These are phyloP conservation scores for Acromyrmex heyeri DNA, from an alignment of 1,140 invertebrate species.

Conservation along the genomic window DNA sequence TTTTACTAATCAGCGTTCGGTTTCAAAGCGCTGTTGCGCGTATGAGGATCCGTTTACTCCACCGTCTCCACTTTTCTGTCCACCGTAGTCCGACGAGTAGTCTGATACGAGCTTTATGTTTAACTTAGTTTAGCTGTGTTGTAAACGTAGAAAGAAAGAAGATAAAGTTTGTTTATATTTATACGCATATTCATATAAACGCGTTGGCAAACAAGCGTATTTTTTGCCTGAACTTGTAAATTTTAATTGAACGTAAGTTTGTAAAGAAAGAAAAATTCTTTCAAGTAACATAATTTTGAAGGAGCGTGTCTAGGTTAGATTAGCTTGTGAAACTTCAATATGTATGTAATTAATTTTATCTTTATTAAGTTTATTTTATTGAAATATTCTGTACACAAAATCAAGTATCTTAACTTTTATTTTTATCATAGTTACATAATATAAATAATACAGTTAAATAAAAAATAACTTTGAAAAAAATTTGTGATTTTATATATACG, in stretches of 20 bases:
- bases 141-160: too few relatives aligned
- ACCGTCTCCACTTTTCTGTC: too few relatives aligned
- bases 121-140: neutral
- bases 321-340: neutral
- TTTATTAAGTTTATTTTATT: neutral
- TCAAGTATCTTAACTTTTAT: neutral
- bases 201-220: neutral
- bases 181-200: neutral
- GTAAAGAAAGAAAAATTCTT: neutral
- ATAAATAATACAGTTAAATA: neutral
- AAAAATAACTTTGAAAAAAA: neutral
- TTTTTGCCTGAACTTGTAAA: neutral
- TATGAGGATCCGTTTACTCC: too few relatives aligned
- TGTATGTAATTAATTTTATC: neutral
- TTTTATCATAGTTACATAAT: neutral
- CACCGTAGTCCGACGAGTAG: too few relatives aligned
- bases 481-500: neutral
- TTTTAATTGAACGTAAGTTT: conserved; percentile 40
- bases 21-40: too few relatives aligned
- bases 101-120: neutral
- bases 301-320: neutral
- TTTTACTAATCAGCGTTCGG: too few relatives aligned
- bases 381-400: neutral
- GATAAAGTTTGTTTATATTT: neutral
- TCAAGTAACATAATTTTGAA: neutral